A percentile compares a stretch with the other conserved stretches of the same genome.
phyloP scores from a whole-genome alignment of 2,797 vertebrate species.

The Nyctibius grandis region DNA sequence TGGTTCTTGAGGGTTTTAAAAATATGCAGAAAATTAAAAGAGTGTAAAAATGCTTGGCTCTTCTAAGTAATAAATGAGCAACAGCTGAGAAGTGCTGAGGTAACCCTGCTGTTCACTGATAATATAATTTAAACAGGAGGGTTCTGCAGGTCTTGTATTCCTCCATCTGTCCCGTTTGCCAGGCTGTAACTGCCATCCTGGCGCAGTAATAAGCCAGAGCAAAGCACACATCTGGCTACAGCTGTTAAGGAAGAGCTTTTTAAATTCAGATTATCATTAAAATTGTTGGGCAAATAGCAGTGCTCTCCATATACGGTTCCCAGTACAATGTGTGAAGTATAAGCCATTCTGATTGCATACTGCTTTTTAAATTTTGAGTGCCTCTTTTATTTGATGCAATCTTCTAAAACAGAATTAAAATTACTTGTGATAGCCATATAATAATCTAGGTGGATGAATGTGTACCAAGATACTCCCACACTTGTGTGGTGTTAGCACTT shows the following conservation, averaged over 20 bases:
- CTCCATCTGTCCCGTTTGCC: neutral
- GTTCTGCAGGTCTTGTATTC: neutral
- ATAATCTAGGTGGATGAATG: fast-evolving
- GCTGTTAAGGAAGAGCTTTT: neutral
- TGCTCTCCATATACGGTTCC: neutral
- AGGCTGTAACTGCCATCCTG: neutral
- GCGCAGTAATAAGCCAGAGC: neutral
- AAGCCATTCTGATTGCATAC: neutral
- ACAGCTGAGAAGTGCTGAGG: neutral
- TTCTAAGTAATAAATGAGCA: neutral
- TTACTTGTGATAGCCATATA: neutral
- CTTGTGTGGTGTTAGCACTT: neutral
- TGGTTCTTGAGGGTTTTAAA: neutral
- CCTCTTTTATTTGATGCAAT: neutral
- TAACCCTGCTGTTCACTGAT: neutral
- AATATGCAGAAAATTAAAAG: neutral
- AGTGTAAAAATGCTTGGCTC: neutral
- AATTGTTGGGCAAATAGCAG: neutral
- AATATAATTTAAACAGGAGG: neutral
- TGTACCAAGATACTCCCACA: neutral
- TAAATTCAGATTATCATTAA: neutral
- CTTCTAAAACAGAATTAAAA: neutral
- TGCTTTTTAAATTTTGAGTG: neutral
- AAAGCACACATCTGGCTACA: neutral
- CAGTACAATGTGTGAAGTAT: fast-evolving